Base-by-base conservation (phyloP, 2,888 invertebrate genomes). In the Limnephilus marmoratus region DNA sequence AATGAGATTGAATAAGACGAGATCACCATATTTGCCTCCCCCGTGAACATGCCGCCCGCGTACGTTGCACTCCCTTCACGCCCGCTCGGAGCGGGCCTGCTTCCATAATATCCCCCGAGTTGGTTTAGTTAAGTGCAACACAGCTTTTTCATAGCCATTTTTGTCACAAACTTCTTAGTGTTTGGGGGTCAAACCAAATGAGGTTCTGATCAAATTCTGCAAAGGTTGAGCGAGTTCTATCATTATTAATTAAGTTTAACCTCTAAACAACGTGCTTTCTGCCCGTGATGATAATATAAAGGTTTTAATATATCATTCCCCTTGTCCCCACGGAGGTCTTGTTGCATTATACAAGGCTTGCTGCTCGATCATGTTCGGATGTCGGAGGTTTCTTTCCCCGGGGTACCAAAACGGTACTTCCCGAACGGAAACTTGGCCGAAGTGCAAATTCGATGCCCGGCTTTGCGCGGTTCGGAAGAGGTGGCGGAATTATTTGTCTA, bases 361-460 rank as follows among this genome's bases (percentile, higher is more conserved):
- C 37, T 34, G 34, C 81, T 89, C 88, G 88, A 89, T 89, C 88
- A 89, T 80, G 88, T 89, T 89, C 37, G n/a, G 80, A 24, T 37
- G 88, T 68, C 80, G 81, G n/a, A 29, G 88, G 37, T 80, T 80
- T 81, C n/a, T 9, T 34, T 24, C 41, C 88, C 88, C 41, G 80
- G 81, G 88, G 37, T 24, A 37, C 37, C 13, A 41, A 89, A 37
- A 81, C 88, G 18, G 80, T 80, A 80, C 88, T 37, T 89, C 37
- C 31, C 29, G 41, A 31, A 34, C 81, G n/a, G 34, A 80, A 89
- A 89, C 88, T 89, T 68, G 34, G 31, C 34, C 68, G 9, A 31
- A n/a, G n/a, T 49, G 37, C 45, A n/a, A 82, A 82, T 82, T 68
- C 68, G 24, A 68, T n/a, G 9, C 68, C 68, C 24, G 24, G 68